Percentiles rank a stretch among this genome's conserved stretches.
These are phyloP conservation scores for Tetrax tetrax DNA, from an alignment of 2,113 vertebrate genomes.

Conservation along the genomic window DNA sequence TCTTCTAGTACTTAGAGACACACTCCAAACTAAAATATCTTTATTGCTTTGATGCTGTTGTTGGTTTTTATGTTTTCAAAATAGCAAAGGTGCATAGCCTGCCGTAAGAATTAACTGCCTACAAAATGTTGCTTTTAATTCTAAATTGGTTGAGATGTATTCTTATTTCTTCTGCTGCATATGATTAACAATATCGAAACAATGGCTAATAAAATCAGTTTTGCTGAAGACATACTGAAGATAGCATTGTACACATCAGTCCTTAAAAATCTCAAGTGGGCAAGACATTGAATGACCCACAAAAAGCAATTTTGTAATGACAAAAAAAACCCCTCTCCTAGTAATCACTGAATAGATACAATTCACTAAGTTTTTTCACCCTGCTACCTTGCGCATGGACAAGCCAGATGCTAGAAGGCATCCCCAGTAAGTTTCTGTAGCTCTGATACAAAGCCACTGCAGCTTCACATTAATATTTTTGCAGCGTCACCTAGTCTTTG, in stretches of 20 bases:
- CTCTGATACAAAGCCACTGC: background rate
- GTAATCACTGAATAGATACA: background rate
- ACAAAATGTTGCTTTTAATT: background rate
- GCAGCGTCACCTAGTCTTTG: background rate
- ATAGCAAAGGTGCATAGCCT: background rate
- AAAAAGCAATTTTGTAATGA: background rate
- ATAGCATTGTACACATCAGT: background rate
- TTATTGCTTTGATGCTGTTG: background rate
- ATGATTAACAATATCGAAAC: background rate
- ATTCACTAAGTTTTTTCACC: background rate
- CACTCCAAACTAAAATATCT: background rate
- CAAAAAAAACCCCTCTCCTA: background rate
- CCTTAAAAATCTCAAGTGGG: background rate
- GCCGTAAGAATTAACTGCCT: background rate
- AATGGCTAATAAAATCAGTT: background rate
- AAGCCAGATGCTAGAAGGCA: background rate
- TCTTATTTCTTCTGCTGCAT: background rate
- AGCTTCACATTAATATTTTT: background rate
- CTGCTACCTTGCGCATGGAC: background rate
- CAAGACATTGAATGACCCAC: background rate
- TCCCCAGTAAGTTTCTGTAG: background rate
- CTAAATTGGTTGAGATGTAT: background rate
- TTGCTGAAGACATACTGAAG: background rate
- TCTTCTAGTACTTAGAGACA: background rate
- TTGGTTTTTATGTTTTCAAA: background rate